Conservation (phyloP, 2,113 vertebrate species). For the Periophthalmus modestus region DNA sequence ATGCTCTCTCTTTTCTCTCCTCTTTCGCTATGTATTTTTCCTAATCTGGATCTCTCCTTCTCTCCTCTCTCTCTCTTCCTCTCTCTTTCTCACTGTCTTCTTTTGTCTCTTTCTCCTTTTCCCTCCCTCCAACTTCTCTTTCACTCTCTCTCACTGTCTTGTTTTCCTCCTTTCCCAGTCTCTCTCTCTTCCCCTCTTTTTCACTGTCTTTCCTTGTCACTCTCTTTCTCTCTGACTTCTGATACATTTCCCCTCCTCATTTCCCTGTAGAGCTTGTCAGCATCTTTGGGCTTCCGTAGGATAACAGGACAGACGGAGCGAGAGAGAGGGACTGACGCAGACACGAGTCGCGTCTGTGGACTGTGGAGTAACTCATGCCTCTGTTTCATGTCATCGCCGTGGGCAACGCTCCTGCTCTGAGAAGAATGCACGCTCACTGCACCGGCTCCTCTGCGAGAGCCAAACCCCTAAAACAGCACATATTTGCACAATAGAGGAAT, state of each 20-base stretch:
- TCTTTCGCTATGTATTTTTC: too few relatives aligned
- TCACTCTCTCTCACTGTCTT: neutral
- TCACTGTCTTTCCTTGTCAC: neutral
- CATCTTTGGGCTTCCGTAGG: constrained; percentile 68
- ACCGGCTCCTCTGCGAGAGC: constrained; percentile 3
- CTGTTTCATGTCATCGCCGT: constrained; percentile 51
- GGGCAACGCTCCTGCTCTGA: constrained; percentile 58
- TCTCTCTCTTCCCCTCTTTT: neutral
- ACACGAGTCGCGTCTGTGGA: constrained; percentile 46
- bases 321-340: constrained; percentile 72
- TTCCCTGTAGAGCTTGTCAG: constrained; percentile 69
- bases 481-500: neutral
- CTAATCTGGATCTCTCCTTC: too few relatives aligned
- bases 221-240: neutral
- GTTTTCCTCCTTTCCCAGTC: too few relatives aligned
- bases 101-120: too few relatives aligned
- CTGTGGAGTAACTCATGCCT: constrained; percentile 42
- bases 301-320: constrained; percentile 68
- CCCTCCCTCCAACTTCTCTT: too few relatives aligned
- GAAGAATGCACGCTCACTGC: constrained; percentile 62
- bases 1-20: too few relatives aligned
- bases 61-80: neutral
- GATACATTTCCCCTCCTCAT: constrained; percentile 15
- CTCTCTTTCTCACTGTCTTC: neutral
- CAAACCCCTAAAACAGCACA: constrained; percentile 5